Base-by-base conservation (phyloP, 2,888 invertebrate genomes). In the Tromatobia lineatoria region DNA sequence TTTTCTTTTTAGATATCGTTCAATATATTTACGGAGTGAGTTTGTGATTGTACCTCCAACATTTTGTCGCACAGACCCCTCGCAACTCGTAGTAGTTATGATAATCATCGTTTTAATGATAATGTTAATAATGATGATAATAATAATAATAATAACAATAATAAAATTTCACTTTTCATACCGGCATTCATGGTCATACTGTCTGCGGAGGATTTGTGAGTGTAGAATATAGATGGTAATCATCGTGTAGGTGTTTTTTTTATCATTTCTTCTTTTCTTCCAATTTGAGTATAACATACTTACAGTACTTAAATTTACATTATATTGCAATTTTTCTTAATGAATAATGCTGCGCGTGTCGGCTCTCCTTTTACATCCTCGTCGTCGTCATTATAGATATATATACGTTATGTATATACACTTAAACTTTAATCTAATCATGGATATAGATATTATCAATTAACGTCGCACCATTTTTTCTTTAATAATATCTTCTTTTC, bases 301-400 rank as follows among this genome's bases (percentile, higher is more conserved):
- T 86, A 87, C 87, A 86, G 83, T 86, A 89, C 85, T 89, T 88
- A 89, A 70, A 87, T 69, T 85, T 86, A 88, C 75, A 75, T 86
- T 85, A 86, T 89, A 88, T 89, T 88, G 87, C 88, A 85, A 84
- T 86, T 87, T 52, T 73, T 80, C 80, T 80, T 86, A 87, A 79
- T 85, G 79, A 86, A 84, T 86, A 88, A 86, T 87, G 86, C 86
- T 87, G 81, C 85, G 80, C 67, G 82, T 79, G 70, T 87, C 74
- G 82, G 57, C 78, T 76, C 85, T 77, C 74, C 67, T 23, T 82
- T 80, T 66, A 70, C 71, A 71, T 79, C 75, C 80, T 67, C 54
- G 23, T 84, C 45, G 75, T 80, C 73, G 50, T 76, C 64, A 73
- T 71, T 73, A 69, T 71, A 59, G 59, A 77, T 82, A 76, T 71